Evolutionary conservation across 1,140 invertebrate species (phyloP).

Genomic region (Akabosia matsudoensis): DNA sequence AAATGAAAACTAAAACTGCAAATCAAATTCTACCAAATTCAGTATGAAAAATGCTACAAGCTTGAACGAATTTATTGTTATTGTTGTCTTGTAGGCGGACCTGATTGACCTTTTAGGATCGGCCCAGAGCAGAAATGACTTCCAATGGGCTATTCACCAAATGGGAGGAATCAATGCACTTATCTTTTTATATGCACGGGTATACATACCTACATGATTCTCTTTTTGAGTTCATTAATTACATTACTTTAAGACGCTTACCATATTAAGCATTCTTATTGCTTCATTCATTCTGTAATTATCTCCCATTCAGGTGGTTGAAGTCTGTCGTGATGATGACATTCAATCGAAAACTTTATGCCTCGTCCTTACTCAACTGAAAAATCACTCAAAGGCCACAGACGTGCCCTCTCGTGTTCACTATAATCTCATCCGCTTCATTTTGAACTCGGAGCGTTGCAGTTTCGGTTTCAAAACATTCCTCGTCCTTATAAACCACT

Average conservation of each 20-base stretch:
- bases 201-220: slow-evolving; percentile 26
- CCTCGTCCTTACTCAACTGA: slow-evolving; percentile 37
- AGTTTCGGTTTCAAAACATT: slow-evolving; percentile 44
- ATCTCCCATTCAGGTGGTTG: slow-evolving; percentile 38
- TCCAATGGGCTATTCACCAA: slow-evolving; percentile 46
- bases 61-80: neutral
- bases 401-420: slow-evolving; percentile 31
- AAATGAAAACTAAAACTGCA: neutral
- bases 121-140: slow-evolving; percentile 42
- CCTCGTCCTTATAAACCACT: slow-evolving; percentile 35
- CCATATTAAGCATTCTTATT: no score
- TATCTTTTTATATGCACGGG: slow-evolving; percentile 42
- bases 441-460: slow-evolving; percentile 41
- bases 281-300: no score
- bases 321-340: slow-evolving; percentile 41
- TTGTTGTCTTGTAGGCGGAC: slow-evolving; percentile 31
- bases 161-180: slow-evolving; percentile 41
- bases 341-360: slow-evolving; percentile 40
- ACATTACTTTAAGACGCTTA: no score
- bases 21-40: neutral
- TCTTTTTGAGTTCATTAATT: no score
- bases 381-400: slow-evolving; percentile 39
- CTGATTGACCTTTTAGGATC: slow-evolving; percentile 32
- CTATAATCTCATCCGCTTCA: slow-evolving; percentile 43
- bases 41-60: neutral